phyloP scores from a whole-genome alignment of 2,113 vertebrate genomes.

The Sarotherodon lohbergeri region DNA sequence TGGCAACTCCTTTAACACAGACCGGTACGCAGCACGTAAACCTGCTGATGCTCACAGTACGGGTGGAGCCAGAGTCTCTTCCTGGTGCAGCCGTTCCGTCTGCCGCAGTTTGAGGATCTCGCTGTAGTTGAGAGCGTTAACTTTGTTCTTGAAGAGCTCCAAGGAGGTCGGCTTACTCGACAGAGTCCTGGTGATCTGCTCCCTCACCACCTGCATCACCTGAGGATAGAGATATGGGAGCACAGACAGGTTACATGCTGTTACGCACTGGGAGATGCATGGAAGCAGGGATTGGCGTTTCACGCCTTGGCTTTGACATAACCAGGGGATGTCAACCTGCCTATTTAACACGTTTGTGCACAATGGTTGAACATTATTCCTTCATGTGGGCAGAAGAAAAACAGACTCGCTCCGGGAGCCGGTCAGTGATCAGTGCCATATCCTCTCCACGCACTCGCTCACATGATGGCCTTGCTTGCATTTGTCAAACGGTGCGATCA shows the following conservation, averaged over 20 bases:
- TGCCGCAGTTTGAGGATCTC: conserved; percentile 94
- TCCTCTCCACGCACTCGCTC: background rate
- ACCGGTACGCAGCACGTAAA: background rate
- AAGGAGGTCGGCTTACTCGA: conserved; percentile 87
- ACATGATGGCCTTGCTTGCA: background rate
- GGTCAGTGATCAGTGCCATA: background rate
- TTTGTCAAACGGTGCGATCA: background rate
- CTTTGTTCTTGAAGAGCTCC: conserved; percentile 93
- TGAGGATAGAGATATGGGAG: background rate
- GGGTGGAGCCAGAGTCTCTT: conserved; percentile 87
- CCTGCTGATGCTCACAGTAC: conserved; percentile 80
- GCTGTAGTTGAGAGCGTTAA: conserved; percentile 87
- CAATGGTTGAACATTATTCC: background rate
- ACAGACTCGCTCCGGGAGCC: background rate
- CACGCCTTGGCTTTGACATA: background rate
- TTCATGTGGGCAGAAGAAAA: background rate
- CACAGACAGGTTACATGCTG: background rate
- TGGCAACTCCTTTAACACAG: background rate
- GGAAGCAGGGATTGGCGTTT: background rate
- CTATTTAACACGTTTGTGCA: background rate
- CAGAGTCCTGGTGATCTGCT: conserved; percentile 93
- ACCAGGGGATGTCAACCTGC: background rate
- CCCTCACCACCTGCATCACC: conserved; percentile 97
- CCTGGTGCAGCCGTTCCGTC: conserved; percentile 91
- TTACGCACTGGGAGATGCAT: background rate